Evolutionary conservation across 1,140 invertebrate species (phyloP).

Genomic region (Magallana ariakensis): DNA sequence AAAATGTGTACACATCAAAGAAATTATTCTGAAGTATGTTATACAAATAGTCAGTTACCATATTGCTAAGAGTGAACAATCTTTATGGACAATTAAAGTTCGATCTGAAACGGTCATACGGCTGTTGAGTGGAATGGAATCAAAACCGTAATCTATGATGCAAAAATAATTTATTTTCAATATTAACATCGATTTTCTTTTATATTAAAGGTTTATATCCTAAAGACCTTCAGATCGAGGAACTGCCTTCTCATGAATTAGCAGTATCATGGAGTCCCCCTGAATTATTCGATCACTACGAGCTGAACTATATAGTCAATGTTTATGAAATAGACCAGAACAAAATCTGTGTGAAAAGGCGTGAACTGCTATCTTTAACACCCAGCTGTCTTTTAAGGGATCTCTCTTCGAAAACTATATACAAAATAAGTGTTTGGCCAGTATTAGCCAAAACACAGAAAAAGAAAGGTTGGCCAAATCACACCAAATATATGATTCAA

Average conservation of each 20-base stretch:
- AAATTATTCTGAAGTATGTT: too few relatives aligned
- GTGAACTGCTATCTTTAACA: background rate
- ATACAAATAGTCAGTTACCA: too few relatives aligned
- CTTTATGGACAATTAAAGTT: too few relatives aligned
- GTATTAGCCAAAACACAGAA: slow-evolving; percentile 13
- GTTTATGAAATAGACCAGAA: background rate
- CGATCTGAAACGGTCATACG: too few relatives aligned
- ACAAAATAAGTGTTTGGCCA: slow-evolving; percentile 27
- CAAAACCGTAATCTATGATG: too few relatives aligned
- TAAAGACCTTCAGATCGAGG: background rate
- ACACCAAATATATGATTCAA: slow-evolving; percentile 8
- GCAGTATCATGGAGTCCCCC: background rate
- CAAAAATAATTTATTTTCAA: too few relatives aligned
- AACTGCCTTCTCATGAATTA: background rate
- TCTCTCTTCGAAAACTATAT: background rate
- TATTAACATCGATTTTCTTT: background rate
- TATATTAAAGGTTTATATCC: background rate
- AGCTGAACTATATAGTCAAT: slow-evolving; percentile 4
- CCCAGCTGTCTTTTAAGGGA: background rate
- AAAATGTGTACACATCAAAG: too few relatives aligned
- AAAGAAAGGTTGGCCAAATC: slow-evolving; percentile 21
- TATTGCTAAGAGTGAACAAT: too few relatives aligned
- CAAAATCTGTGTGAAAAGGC: background rate
- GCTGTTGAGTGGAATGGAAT: too few relatives aligned
- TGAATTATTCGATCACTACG: slow-evolving; percentile 1